phyloP scores from a whole-genome alignment of 2,888 invertebrate genomes.

The Aphodius granarius region DNA sequence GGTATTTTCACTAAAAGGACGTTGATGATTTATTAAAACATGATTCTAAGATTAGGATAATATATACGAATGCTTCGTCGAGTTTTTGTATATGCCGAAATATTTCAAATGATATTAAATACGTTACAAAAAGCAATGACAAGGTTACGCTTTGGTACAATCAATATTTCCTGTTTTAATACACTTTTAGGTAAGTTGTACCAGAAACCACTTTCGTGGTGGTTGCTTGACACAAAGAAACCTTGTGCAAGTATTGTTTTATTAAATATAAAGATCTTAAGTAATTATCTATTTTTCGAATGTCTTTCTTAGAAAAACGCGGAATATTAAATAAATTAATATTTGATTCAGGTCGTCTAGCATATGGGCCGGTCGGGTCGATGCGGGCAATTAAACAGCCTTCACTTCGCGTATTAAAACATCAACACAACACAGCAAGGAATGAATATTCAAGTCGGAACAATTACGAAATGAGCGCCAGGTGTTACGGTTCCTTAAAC shows the following conservation, averaged over 20 bases:
- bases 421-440: background rate
- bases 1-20: background rate
- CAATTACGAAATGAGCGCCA: background rate
- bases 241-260: background rate
- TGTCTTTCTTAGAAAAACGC: no score
- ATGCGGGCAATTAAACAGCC: background rate
- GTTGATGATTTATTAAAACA: background rate
- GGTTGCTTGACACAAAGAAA: no score
- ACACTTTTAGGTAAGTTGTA: no score
- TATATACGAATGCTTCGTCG: no score
- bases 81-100: background rate
- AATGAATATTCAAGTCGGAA: background rate
- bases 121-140: no score
- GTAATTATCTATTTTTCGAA: background rate
- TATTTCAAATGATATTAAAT: no score
- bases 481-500: background rate
- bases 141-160: no score
- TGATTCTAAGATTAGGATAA: no score
- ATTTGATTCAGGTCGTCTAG: background rate
- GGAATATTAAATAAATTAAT: background rate
- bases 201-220: no score
- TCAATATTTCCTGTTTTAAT: no score
- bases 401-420: background rate
- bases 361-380: background rate
- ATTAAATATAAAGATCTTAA: background rate